phyloP scores from a whole-genome alignment of 2,888 invertebrate genomes.

The Cynaeus angustus region DNA sequence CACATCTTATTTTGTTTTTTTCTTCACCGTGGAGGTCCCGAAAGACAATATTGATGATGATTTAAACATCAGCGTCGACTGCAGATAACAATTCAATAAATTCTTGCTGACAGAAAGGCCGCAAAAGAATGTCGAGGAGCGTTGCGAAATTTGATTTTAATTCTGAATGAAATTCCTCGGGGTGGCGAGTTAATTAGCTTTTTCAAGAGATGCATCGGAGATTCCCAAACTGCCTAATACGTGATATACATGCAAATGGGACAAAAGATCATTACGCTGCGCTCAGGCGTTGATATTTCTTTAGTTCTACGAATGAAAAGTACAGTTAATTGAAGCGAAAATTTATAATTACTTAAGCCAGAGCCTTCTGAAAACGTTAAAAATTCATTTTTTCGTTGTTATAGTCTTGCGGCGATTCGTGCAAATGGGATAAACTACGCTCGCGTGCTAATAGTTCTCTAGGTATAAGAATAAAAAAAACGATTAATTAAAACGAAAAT shows the following conservation, averaged over 20 bases:
- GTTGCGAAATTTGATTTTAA: constrained; percentile 8
- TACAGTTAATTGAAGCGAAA: too few species aligned
- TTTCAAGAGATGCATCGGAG: background rate
- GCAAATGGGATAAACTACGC: too few species aligned
- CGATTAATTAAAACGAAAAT: too few species aligned
- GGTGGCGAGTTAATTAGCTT: constrained; percentile 6
- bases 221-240: constrained; percentile 3
- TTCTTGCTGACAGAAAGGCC: constrained; percentile 4
- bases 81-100: constrained; percentile 13
- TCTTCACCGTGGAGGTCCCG: background rate
- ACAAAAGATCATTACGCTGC: too few species aligned
- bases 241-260: constrained; percentile 13
- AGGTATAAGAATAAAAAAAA: too few species aligned
- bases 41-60: constrained; percentile 21
- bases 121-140: background rate
- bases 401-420: too few species aligned
- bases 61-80: constrained; percentile 2
- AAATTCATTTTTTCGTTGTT: too few species aligned
- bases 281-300: too few species aligned
- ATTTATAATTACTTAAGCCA: too few species aligned
- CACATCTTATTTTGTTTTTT: background rate
- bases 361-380: too few species aligned
- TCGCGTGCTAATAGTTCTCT: too few species aligned
- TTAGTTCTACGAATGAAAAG: too few species aligned
- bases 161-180: background rate